These are phyloP conservation scores for Batillaria attramentaria DNA, from an alignment of 1,140 invertebrate species.

Conservation along the genomic window DNA sequence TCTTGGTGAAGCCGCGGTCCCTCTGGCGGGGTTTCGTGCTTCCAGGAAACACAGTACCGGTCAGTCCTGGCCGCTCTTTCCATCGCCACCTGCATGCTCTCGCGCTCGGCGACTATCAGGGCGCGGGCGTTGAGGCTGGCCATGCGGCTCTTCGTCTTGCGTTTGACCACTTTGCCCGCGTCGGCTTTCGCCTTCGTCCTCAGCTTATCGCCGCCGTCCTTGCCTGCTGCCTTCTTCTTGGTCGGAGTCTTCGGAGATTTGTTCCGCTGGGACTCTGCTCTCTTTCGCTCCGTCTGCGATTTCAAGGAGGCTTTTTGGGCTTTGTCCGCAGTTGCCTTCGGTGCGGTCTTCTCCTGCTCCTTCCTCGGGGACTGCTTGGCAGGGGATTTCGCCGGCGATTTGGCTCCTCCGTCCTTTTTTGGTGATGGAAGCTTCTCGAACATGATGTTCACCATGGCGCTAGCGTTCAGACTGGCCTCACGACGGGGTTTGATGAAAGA, in stretches of 20 bases:
- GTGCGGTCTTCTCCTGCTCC: not conserved
- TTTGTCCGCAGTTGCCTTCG: no score
- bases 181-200: not conserved
- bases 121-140: constrained; percentile 44
- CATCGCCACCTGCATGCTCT: constrained; percentile 33
- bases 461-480: constrained; percentile 60
- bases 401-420: constrained; percentile 19
- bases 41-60: constrained; percentile 40
- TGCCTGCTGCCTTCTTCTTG: not conserved
- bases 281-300: not conserved
- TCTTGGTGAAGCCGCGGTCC: not conserved
- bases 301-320: no score
- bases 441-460: constrained; percentile 53
- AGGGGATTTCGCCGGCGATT: not conserved
- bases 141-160: constrained; percentile 42
- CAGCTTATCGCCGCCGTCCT: no score
- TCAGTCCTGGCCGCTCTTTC: constrained; percentile 40
- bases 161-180: constrained; percentile 10
- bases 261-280: not conserved
- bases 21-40: not conserved
- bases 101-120: constrained; percentile 29
- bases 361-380: not conserved
- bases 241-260: not conserved
- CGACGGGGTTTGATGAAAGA: constrained; percentile 41
- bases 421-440: constrained; percentile 47